These are phyloP conservation scores for Numida meleagris DNA, from an alignment of 2,113 vertebrate genomes.

Conservation along the genomic window DNA sequence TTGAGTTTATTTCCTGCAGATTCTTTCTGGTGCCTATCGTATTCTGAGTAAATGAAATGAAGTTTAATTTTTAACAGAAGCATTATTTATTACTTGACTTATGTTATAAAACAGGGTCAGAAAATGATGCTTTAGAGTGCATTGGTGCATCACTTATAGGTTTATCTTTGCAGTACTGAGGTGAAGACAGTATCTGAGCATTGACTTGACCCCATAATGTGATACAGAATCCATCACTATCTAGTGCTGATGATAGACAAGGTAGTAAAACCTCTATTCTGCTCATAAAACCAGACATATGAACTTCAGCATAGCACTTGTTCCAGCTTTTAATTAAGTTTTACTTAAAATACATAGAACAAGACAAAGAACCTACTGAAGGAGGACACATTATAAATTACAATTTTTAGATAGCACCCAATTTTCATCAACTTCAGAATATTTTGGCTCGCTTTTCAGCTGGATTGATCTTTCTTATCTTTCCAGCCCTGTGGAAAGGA, in stretches of 20 bases:
- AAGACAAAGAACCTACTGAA: background rate
- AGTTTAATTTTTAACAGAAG: background rate
- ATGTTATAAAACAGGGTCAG: background rate
- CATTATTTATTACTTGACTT: background rate
- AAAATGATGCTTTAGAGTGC: background rate
- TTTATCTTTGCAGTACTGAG: background rate
- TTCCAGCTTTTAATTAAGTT: background rate
- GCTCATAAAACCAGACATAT: background rate
- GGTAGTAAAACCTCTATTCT: background rate
- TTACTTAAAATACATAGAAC: background rate
- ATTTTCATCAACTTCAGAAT: background rate
- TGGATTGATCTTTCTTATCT: background rate
- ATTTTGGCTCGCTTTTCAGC: background rate
- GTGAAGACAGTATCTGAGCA: background rate
- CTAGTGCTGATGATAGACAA: background rate
- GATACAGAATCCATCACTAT: background rate
- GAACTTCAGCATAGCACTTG: background rate
- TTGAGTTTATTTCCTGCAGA: background rate
- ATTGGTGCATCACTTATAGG: background rate
- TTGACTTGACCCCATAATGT: background rate
- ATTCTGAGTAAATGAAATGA: background rate
- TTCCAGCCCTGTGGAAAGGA: too few relatives aligned
- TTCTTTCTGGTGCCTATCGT: background rate
- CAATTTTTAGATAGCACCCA: accelerated
- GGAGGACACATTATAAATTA: background rate